Conservation (phyloP, 2,113 vertebrate species). For the Pelusios castaneus region DNA sequence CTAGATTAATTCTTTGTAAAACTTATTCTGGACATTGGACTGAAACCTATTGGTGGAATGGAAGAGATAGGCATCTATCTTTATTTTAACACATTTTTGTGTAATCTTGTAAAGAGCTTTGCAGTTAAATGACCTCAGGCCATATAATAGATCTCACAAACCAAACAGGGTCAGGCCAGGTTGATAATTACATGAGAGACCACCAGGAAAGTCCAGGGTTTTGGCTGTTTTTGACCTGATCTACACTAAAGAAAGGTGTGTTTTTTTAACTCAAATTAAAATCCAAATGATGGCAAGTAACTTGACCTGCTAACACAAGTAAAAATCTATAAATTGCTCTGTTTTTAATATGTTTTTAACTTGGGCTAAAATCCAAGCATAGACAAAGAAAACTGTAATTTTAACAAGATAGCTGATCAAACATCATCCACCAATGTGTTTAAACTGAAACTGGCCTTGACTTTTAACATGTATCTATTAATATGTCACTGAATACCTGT, state of each 20-base stretch:
- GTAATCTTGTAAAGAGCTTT: neutral
- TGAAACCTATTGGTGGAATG: neutral
- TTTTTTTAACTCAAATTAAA: neutral
- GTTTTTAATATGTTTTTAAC: neutral
- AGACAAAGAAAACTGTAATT: fast-evolving
- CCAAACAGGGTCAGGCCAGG: slow-evolving; percentile 8
- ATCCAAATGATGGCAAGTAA: neutral
- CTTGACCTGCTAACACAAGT: neutral
- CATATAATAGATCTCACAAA: slow-evolving; percentile 14
- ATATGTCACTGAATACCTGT: neutral
- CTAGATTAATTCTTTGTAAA: neutral
- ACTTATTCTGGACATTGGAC: neutral
- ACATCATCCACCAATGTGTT: neutral
- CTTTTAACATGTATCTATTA: neutral
- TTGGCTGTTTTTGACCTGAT: neutral
- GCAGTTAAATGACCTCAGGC: neutral
- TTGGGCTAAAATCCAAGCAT: neutral
- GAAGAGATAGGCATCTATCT: neutral
- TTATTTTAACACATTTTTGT: neutral
- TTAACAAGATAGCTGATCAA: neutral
- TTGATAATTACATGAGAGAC: slow-evolving; percentile 39
- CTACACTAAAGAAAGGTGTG: neutral
- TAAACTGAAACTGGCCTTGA: neutral
- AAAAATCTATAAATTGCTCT: neutral
- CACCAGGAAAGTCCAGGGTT: slow-evolving; percentile 1